phyloP scores from a whole-genome alignment of 2,797 vertebrate genomes.

The Percopsis omiscomaycus region DNA sequence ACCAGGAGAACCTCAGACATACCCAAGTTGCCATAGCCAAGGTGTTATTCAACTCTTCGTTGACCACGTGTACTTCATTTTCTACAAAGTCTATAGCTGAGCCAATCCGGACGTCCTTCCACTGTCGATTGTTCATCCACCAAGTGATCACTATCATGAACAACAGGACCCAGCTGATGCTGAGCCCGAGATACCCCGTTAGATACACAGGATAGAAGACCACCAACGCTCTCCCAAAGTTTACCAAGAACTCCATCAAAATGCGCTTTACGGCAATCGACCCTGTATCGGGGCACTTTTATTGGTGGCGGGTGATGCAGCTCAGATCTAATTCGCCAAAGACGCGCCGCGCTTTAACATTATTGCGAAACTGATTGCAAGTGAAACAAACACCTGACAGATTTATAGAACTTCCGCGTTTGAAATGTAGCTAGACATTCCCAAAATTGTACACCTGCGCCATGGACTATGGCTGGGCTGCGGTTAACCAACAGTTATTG shows the following conservation, averaged over 20 bases:
- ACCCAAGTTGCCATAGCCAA: constrained; percentile 88
- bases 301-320: too few relatives aligned
- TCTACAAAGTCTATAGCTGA: constrained; percentile 85
- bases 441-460: constrained; percentile 50
- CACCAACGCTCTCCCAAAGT: constrained; percentile 70
- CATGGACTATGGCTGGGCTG: too few relatives aligned
- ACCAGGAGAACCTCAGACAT: constrained; percentile 21
- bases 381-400: too few relatives aligned
- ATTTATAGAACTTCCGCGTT: constrained; percentile 66
- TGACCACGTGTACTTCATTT: constrained; percentile 81
- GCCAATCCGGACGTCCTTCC: constrained; percentile 81
- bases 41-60: constrained; percentile 69
- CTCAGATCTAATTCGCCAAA: too few relatives aligned
- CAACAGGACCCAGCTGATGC: constrained; percentile 87
- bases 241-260: constrained; percentile 74
- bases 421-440: constrained; percentile 14
- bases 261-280: constrained; percentile 64
- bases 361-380: too few relatives aligned
- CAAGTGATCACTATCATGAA: constrained; percentile 82
- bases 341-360: too few relatives aligned
- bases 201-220: constrained; percentile 86
- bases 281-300: constrained; percentile 25
- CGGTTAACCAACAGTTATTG: too few relatives aligned
- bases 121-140: constrained; percentile 86
- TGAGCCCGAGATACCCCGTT: constrained; percentile 87